Percentiles rank a stretch among this genome's conserved stretches.
These are phyloP conservation scores for Dorcus parallelipipedus DNA, from an alignment of 2,888 invertebrate genomes.

Conservation along the genomic window DNA sequence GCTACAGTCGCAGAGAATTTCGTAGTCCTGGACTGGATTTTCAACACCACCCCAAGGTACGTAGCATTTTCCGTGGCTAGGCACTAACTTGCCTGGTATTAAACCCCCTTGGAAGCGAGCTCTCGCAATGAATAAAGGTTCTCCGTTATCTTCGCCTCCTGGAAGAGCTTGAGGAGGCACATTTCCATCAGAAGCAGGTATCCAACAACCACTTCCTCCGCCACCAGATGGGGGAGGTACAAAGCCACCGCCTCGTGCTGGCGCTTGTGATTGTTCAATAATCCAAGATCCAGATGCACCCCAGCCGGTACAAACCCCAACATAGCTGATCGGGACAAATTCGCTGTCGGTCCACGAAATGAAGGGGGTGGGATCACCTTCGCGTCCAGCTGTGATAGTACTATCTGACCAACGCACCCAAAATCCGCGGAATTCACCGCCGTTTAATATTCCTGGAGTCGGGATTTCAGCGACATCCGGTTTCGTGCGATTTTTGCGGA, in stretches of 20 bases:
- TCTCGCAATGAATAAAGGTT: constrained; percentile 65
- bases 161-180: constrained; percentile 74
- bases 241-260: constrained; percentile 7
- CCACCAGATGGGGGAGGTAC: constrained; percentile 16
- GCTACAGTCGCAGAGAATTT: constrained; percentile 52
- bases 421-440: constrained; percentile 75
- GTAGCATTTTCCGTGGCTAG: constrained; percentile 63
- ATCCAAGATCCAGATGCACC: constrained; percentile 80
- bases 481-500: constrained; percentile 71
- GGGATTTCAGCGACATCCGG: constrained; percentile 53
- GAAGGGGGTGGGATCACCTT: constrained; percentile 70
- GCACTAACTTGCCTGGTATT: constrained; percentile 75
- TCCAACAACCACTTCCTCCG: constrained; percentile 56
- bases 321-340: constrained; percentile 62
- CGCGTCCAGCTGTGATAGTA: constrained; percentile 44
- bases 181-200: constrained; percentile 61
- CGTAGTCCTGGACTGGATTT: constrained; percentile 65
- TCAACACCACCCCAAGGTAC: constrained; percentile 76
- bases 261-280: constrained; percentile 54
- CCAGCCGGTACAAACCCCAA: constrained; percentile 85
- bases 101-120: constrained; percentile 69
- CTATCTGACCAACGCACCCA: constrained; percentile 79
- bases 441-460: constrained; percentile 70
- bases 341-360: constrained; percentile 69
- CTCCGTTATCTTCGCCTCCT: constrained; percentile 60